Base-by-base conservation (phyloP, 2,113 vertebrate species). In the Crotalus helleri region DNA sequence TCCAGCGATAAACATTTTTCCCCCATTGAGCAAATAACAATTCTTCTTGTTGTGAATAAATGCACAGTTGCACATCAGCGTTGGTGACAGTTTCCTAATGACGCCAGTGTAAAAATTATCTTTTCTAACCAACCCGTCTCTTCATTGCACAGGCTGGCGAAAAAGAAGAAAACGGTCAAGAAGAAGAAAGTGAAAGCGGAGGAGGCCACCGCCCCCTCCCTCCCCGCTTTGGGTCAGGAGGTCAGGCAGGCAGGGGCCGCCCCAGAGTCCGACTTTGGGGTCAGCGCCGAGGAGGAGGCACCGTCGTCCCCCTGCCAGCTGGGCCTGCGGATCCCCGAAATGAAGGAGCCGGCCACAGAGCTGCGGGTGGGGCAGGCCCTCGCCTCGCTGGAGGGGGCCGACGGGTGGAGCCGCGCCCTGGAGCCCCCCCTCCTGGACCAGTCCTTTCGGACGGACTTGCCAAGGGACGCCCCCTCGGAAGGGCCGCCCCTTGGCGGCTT, bases 281-380 rank as follows among this genome's bases (percentile, higher is more conserved):
- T 94, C 57, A 91, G 93, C 13, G 4, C 85, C 0, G 94, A 95
- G 90, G 94, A 95, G 90, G 92, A 39, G 39, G 39, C 39, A 39
- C 39, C 13, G 10, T 17, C 95, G 0, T 94, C 95, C 91, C 96
- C 97, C 0, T 0, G 96, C 91, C 97, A 97, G 21, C 55, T 97
- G 95, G 95, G 96, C 7, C 95, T 99, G 6, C 97, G 97, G 23
- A 98, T 99, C 91, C 98, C 99, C 0, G 97, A 98, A 94, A 98
- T 99, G 99, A 98, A 98, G 8, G 99, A 99, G 97, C 99, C 97
- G 0, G 99, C 99, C 92, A 99, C 99, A 99, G 98, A 99, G 93
- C 97, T 39, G 39, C 39, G 95, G 0, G 74, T 99, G 93, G 99
- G 99, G 58, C 98, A 98, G 95, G 98, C 99, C 0, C 98, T 99